Evolutionary conservation across 2,797 vertebrate species (phyloP), one percentile per base, ranked within the genome.

Genomic region (Mastacembelus armatus): DNA sequence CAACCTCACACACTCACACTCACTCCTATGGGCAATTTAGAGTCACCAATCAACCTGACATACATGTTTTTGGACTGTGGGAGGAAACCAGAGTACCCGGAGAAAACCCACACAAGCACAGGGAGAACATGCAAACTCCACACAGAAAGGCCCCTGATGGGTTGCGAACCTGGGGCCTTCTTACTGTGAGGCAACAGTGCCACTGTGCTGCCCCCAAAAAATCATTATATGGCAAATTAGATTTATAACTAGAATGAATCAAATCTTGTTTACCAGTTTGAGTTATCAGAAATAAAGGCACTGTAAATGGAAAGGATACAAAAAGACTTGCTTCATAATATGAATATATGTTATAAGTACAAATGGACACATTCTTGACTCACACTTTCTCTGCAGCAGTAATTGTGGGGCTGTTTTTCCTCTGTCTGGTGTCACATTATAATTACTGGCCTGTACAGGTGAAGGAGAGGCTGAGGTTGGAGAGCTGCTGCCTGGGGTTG

Each of bases 361-460:
- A 44, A 61, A 61, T 14, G 5, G 33, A 74, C 27, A 39, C 16
- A 16, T 47, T 66, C 48, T 10, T 24, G 36, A 32, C 70, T 62
- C 45, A 29, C 51, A 21, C 15, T 26, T 42, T 45, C 4, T 48
- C 24, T 54, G 21, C 39, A 44, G 77, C 35, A 44, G 43, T 80
- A 79, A 80, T 77, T 66, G 73, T 32, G 39, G 49, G 50, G 55
- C 56, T 68, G 80, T 71, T 85, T 81, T 81, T 74, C 78, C 81
- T 63, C 67, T 57, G 55, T 66, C 66, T 74, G 63, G 21, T 84
- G 85, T 85, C 78, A 85, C 60, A 56, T 65, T 71, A 66, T 90
- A 90, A 89, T 90, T 87, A 84, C 79, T 62, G 78, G 57, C 43
- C 67, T 83, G 78, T 69, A 50, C 78, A 83, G 80, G 80, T 85